Conservation (phyloP, 2,797 vertebrate genomes). For the Ciconia nigra region DNA sequence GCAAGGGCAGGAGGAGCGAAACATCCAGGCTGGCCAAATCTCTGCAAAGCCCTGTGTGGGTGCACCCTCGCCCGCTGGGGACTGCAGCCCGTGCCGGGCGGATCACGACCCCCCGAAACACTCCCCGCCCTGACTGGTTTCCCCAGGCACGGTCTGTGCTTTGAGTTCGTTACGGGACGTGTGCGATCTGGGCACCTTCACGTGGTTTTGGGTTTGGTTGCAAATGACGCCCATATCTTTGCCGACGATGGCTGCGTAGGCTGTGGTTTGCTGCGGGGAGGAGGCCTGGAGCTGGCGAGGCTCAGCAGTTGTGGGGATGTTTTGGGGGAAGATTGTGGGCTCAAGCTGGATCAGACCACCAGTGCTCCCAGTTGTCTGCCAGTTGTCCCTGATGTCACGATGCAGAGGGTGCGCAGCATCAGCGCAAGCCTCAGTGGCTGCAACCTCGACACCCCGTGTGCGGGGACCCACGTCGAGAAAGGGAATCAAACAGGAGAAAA, state of each 20-base stretch:
- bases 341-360: not conserved
- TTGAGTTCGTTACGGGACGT: fast-evolving
- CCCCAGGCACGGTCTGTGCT: not conserved
- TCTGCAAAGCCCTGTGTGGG: fast-evolving
- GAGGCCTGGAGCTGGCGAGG: not conserved
- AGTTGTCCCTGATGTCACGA: fast-evolving
- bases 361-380: not conserved
- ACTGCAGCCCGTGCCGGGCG: fast-evolving
- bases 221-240: not conserved
- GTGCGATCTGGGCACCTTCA: not conserved
- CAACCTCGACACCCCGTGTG: fast-evolving
- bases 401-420: not conserved
- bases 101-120: not conserved
- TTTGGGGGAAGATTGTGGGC: not conserved
- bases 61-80: not conserved
- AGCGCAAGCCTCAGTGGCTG: not conserved
- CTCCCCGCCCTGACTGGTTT: not conserved
- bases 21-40: not conserved
- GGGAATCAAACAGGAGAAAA: not conserved
- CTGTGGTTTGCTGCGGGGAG: not conserved
- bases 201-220: not conserved
- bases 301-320: not conserved
- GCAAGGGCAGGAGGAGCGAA: not conserved
- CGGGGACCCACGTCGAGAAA: fast-evolving
- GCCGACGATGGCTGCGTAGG: fast-evolving